Evolutionary conservation across 2,113 vertebrate species (phyloP), one percentile per base, ranked within the genome.

Genomic region (Acrocephalus arundinaceus): DNA sequence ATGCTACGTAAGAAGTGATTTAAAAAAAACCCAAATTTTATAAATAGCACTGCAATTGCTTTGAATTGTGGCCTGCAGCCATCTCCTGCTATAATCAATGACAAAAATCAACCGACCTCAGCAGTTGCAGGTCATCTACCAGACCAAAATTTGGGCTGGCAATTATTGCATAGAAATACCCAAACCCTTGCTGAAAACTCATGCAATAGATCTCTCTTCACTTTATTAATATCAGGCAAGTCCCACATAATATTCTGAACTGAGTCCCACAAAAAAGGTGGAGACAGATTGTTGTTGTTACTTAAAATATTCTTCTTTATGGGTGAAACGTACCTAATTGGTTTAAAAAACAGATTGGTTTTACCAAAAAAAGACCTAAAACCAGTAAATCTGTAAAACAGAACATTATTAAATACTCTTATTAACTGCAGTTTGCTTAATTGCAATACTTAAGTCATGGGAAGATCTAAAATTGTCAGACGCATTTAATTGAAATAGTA

Each of bases 401-500:
- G 13, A 87, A 49, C 11, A 76, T 48, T 93, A 78, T 48, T 78
- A 76, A 94, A 65, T 57, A 57, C 35, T 65, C 52, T 55, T 74
- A 91, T 70, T 91, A 97, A 94, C 66, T 91, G 63, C 63, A 94
- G 70, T 54, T 76, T 68, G 76, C 39, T 92, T 95, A 78, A 90
- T 74, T 87, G 84, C 92, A 68, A 33, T 94, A 81, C 88, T 96
- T 93, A 94, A 90, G 88, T 91, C 30, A 86, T 62, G 70, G 87
- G 65, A 80, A 92, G 13, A 88, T 70, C 74, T 72, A 49, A 84
- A 96, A 94, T 83, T 90, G 61, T 95, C 52, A 95, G 67, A 93
- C 77, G 48, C 28, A 30, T 92, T 96, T 95, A 95, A 95, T n/a
- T 93, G 92, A 92, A 97, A 86, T 61, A 92, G 70, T 59, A 93